A percentile compares a stretch with the other conserved stretches of the same genome.
Conservation (phyloP, 2,113 vertebrate genomes). For the Brachirus orientalis region DNA sequence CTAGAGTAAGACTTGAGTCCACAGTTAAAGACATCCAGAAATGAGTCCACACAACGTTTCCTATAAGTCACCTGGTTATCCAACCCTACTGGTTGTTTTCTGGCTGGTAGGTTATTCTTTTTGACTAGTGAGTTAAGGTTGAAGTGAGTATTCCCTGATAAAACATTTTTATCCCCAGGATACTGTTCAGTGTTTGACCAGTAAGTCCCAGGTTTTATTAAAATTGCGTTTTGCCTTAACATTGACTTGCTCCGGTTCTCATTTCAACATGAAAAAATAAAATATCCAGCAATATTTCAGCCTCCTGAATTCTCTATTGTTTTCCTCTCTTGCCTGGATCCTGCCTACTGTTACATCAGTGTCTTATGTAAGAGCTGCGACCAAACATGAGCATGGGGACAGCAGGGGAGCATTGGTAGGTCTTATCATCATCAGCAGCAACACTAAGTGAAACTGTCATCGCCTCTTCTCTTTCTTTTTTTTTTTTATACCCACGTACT, state of each 20-base stretch:
- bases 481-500: constrained; percentile 38
- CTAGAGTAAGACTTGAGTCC: too few species aligned
- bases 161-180: background rate
- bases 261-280: constrained; percentile 11
- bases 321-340: constrained; percentile 50
- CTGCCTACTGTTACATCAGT: constrained; percentile 57
- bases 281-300: constrained; percentile 17
- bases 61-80: background rate
- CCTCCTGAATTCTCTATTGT: constrained; percentile 25
- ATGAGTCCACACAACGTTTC: too few species aligned
- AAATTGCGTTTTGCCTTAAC: background rate
- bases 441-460: constrained; percentile 48
- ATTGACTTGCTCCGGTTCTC: background rate
- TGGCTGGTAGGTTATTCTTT: background rate
- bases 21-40: too few species aligned
- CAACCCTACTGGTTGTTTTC: too few species aligned
- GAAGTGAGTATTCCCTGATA: background rate
- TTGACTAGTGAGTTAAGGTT: background rate
- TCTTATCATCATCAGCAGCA: constrained; percentile 41
- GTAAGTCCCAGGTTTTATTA: background rate
- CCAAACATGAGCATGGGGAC: constrained; percentile 36
- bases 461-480: background rate
- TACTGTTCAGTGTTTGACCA: background rate
- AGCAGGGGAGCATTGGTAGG: constrained; percentile 33
- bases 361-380: constrained; percentile 58